Base-by-base conservation (phyloP, 2,797 vertebrate genomes). In the Danio kyathit region DNA sequence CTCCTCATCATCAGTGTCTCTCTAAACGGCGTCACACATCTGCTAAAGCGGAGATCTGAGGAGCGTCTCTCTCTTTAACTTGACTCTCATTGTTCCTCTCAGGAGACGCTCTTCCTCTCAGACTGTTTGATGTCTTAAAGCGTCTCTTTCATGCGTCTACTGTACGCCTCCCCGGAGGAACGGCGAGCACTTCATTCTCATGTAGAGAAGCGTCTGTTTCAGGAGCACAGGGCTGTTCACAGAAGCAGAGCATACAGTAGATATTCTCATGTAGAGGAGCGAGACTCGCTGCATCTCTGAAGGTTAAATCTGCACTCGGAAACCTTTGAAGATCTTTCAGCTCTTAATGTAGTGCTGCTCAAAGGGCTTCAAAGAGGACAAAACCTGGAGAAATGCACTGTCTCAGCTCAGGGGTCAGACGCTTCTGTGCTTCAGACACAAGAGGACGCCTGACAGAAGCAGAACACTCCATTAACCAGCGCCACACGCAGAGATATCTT, bases 301-400 rank as follows among this genome's bases (percentile, higher is more conserved):
- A 74, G 73, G 46, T 41, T 17, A 64, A 43, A 54, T 14, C 48
- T 41, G 82, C 82, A 44, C 80, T 78, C 82, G 51, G 12, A 73
- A 74, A 87, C 83, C 88, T 88, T 87, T 90, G 89, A 91, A 91
- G 89, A 90, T 90, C 14, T 69, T 76, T 87, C 79, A 82, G 86
- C 89, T 87, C 90, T 91, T 92, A 89, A 90, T 89, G 88, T 87
- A 70, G 88, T 90, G 92, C 92, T 92, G 92, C 89, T 90, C 91
- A 94, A 93, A 94, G 89, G 40, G 57, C 52, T 82, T 83, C 82
- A 83, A 87, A 92, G 88, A 67, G 79, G 17, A 59, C 11, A 49
- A 61, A 74, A 84, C 86, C 88, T 89, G 48, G 87, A 85, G 61
- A 67, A 82, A 88, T 29, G 12, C 46, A 40, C 64, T 56, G 9